Evolutionary conservation across 2,888 invertebrate species (phyloP), one percentile per base, ranked within the genome.

Genomic region (Adelognathus sp.): DNA sequence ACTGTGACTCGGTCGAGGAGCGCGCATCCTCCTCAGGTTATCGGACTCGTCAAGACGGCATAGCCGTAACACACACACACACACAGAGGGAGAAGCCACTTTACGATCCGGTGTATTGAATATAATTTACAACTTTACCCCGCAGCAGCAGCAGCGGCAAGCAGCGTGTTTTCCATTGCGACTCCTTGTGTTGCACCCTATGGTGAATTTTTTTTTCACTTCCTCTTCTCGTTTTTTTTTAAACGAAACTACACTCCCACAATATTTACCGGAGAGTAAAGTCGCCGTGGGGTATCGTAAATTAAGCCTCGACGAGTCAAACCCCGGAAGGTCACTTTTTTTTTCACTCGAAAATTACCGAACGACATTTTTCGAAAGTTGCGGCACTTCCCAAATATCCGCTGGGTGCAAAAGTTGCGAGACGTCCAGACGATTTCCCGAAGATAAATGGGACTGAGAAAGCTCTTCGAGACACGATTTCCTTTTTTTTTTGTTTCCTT

Each of bases 101-200:
- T 89, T 88, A 89, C 86, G 87, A 88, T 86, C 83, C 76, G 60
- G 81, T n/a, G n/a, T 85, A 87, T 86, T 83, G 85, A 85, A 86
- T 83, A 82, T 85, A 86, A 89, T 89, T 89, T 89, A 89, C 84
- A 84, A 85, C 83, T 79, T 82, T 67, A 66, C 71, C 83, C 81
- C n/a, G n/a, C n/a, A n/a, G n/a, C n/a, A n/a, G n/a, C n/a, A n/a
- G n/a, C n/a, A n/a, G n/a, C n/a, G n/a, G n/a, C n/a, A n/a, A n/a
- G 78, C 69, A 73, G 79, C 82, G 66, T 82, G 76, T 86, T 83
- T 84, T 79, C 80, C 69, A 69, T 41, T 31, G 66, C 78, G 41
- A 61, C 75, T 72, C 66, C 69, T 50, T 24, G 76, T 44, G 58
- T 44, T 72, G 70, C 70, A 64, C 64, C 74, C 81, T 66, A 67